Conservation (phyloP, 2,888 invertebrate species). For the Drosophila neoperkinsi region DNA sequence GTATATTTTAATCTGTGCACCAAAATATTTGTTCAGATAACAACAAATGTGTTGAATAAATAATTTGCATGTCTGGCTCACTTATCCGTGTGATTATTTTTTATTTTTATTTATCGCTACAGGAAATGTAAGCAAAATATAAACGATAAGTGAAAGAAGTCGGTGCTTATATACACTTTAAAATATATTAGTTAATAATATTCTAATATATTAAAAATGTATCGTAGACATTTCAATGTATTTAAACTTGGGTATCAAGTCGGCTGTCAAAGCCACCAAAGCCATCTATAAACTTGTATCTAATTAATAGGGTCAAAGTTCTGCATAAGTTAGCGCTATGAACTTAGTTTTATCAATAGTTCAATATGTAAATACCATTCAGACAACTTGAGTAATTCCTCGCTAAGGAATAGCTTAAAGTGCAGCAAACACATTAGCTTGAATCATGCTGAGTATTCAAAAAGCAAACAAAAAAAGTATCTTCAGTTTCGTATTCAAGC, state of each 20-base stretch:
- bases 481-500: not conserved
- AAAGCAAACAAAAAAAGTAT: not conserved
- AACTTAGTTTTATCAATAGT: slow-evolving; percentile 31
- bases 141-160: not conserved
- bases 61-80: slow-evolving; percentile 26
- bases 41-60: slow-evolving; percentile 12
- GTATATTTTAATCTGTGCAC: not conserved
- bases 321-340: slow-evolving; percentile 23
- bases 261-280: not conserved
- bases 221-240: not conserved
- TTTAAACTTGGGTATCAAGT: not conserved
- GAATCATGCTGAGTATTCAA: not conserved
- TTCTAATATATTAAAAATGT: not conserved
- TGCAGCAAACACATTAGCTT: not conserved
- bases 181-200: not conserved
- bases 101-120: slow-evolving; percentile 25
- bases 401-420: not conserved
- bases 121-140: slow-evolving; percentile 23
- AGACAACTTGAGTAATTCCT: not conserved
- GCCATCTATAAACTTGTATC: slow-evolving; percentile 22
- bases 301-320: slow-evolving; percentile 61
- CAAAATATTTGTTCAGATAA: slow-evolving; percentile 12
- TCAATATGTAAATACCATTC: slow-evolving; percentile 22
- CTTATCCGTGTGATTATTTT: slow-evolving; percentile 2
- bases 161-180: slow-evolving; percentile 28